Evolutionary conservation across 2,888 invertebrate species (phyloP).

Genomic region (Andrena haemorrhoa): DNA sequence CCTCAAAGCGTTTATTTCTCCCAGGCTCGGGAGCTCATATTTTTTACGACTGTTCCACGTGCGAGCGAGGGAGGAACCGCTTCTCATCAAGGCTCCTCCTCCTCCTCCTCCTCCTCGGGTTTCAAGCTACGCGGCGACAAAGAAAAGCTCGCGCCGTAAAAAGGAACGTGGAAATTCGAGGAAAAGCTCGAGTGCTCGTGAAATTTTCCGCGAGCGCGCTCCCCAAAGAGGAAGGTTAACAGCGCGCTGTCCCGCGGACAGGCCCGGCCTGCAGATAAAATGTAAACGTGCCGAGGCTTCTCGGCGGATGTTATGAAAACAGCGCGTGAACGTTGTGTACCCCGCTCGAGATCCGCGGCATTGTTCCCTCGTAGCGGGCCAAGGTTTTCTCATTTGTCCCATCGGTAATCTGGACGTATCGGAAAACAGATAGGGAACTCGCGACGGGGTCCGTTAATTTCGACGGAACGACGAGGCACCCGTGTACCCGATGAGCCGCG

Average conservation of each 20-base stretch:
- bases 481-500: conserved; percentile 38
- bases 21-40: conserved; percentile 29
- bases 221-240: conserved; percentile 22
- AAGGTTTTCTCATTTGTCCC: not conserved
- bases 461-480: conserved; percentile 7
- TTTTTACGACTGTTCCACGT: conserved; percentile 50
- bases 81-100: conserved; percentile 39
- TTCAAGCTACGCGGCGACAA: conserved; percentile 57
- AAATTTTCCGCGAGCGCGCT: conserved; percentile 54
- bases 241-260: conserved; percentile 17
- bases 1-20: conserved; percentile 49
- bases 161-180: conserved; percentile 42
- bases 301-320: not conserved
- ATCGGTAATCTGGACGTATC: conserved; percentile 20
- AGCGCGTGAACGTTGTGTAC: not conserved
- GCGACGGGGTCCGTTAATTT: conserved; percentile 42
- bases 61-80: conserved; percentile 23
- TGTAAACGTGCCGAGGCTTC: conserved; percentile 14
- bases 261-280: conserved; percentile 19
- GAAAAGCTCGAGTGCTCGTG: conserved; percentile 47
- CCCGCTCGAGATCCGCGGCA: not conserved
- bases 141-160: conserved; percentile 53
- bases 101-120: conserved; percentile 31
- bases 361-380: not conserved
- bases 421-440: conserved; percentile 31